These are phyloP conservation scores for Oenanthe melanoleuca DNA, from an alignment of 2,113 vertebrate genomes.

Conservation along the genomic window DNA sequence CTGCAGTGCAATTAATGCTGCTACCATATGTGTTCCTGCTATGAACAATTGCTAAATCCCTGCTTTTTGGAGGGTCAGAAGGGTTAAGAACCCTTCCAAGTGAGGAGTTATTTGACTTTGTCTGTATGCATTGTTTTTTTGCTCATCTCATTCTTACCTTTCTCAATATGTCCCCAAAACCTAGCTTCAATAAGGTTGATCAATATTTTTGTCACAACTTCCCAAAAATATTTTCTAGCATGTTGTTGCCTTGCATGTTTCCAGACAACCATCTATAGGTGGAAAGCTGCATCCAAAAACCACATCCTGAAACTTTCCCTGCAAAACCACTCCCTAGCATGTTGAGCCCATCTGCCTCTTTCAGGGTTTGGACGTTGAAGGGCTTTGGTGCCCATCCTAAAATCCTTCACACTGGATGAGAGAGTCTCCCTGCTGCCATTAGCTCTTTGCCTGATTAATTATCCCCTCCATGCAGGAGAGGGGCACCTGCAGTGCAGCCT, in stretches of 20 bases:
- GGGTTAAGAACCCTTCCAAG: neutral
- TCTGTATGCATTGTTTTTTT: neutral
- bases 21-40: neutral
- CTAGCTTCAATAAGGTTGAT: neutral
- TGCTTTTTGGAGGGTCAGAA: neutral
- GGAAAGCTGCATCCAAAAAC: neutral
- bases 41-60: neutral
- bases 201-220: neutral
- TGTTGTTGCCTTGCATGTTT: fast-evolving
- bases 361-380: neutral
- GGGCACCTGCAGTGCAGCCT: slow-evolving; percentile 38
- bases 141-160: neutral
- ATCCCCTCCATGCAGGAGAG: neutral
- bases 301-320: neutral
- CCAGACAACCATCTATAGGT: neutral
- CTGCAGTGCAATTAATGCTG: neutral
- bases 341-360: neutral
- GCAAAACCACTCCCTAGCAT: fast-evolving
- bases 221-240: neutral
- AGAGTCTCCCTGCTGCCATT: neutral
- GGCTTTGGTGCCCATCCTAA: neutral
- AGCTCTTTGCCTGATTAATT: slow-evolving; percentile 47
- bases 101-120: neutral
- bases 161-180: neutral
- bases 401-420: neutral